phyloP scores from a whole-genome alignment of 2,113 vertebrate genomes.

The Trachemys scripta region DNA sequence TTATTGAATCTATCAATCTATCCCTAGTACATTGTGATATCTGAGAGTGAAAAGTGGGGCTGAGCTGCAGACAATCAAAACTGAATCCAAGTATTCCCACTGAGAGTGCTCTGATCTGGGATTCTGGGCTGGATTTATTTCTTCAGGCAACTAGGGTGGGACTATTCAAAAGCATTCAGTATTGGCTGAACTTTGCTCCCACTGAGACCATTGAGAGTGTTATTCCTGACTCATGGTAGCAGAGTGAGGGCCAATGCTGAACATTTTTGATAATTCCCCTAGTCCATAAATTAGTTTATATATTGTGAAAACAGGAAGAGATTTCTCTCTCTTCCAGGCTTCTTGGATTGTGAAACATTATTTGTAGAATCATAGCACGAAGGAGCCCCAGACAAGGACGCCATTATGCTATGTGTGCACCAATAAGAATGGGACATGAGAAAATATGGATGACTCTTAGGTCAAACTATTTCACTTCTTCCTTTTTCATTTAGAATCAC shows the following conservation, averaged over 20 bases:
- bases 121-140: background rate
- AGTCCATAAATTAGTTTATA: background rate
- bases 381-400: background rate
- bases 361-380: background rate
- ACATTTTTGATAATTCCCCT: background rate
- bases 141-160: background rate
- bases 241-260: constrained; percentile 16
- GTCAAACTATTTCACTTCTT: background rate
- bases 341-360: background rate
- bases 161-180: background rate
- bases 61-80: constrained; percentile 8
- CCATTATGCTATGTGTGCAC: background rate
- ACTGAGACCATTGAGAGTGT: constrained; percentile 37
- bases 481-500: background rate
- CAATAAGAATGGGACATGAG: no score
- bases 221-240: constrained; percentile 14
- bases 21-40: background rate
- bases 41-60: background rate
- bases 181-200: constrained; percentile 9
- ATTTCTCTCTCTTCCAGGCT: background rate
- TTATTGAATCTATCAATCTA: background rate
- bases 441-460: background rate
- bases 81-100: background rate
- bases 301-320: background rate
- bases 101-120: background rate